Base-by-base conservation (phyloP, 92 coral and sea anemone species). In the Bergia puertoricense region DNA sequence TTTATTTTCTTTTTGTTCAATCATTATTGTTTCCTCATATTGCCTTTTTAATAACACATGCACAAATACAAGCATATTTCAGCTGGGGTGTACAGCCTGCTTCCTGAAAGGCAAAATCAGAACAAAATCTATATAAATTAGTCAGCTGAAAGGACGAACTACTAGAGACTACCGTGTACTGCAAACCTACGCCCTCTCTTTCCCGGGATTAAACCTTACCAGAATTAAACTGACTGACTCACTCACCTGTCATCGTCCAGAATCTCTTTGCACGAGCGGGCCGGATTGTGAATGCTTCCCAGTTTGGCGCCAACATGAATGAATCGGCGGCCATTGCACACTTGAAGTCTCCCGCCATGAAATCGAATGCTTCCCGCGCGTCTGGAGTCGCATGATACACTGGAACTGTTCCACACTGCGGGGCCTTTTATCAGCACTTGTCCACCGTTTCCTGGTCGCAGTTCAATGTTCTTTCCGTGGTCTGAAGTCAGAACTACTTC, bases 231-330 rank as follows among this genome's bases (percentile, higher is more conserved):
- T 66, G 6, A 79, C 23, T 8, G 20, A 16, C 20, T 37, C 18
- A 90, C 89, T 69, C 82, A 90, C 92, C 92, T 86, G 42, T 90
- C 92, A 66, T 90, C 92, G 44, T 80, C 78, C 41, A 90, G 84
- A 85, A 90, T 90, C 65, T 79, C 92, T 44, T 90, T 85, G 50
- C 92, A 90, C 43, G 92, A 86, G 56, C 86, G 44, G 42, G 92
- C 92, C 15, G 92, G 92, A 50, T 90, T 86, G 20, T 23, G 39
- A 8, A 37, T 40, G 81, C 92, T 89, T 65, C 92, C 92, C 15
- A 89, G 80, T 79, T 89, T 89, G 51, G 92, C 92, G 83, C 77
- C 82, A 87, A 89, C 66, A 6, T 46, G 23, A 36, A 89, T 73
- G 69, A 85, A 90, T 10, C 89, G 86, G 22, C 82, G 74, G 36